Conservation (phyloP, 2,113 vertebrate genomes). For the Clupea harengus region DNA sequence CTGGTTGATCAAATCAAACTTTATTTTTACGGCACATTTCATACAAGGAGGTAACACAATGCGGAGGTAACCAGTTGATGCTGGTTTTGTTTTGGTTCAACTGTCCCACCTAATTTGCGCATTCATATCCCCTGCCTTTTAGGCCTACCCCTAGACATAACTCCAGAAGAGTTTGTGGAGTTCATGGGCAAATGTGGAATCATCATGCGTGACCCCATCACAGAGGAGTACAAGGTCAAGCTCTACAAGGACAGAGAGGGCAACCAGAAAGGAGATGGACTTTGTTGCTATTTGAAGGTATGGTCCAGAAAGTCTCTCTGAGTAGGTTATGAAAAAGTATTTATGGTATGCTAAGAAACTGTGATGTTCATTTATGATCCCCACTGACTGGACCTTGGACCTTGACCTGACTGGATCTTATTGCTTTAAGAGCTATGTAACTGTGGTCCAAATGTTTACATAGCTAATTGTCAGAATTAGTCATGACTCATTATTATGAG, state of each 20-base stretch:
- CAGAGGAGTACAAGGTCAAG: conserved; percentile 93
- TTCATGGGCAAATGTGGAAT: conserved; percentile 95
- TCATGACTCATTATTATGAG: no score
- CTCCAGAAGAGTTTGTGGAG: conserved; percentile 86
- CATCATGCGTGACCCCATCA: conserved; percentile 89
- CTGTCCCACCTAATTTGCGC: background rate
- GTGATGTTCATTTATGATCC: no score
- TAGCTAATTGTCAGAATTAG: no score
- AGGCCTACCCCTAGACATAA: conserved; percentile 94
- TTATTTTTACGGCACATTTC: no score
- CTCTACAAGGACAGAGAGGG: conserved; percentile 93
- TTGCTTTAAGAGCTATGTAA: no score
- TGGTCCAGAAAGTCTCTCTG: conserved; percentile 39
- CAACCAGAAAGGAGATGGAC: conserved; percentile 94
- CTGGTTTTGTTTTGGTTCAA: background rate
- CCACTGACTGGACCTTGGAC: no score
- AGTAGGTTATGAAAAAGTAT: background rate
- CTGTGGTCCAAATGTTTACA: no score
- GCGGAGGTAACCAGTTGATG: background rate
- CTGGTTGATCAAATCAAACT: no score
- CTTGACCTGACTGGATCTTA: no score
- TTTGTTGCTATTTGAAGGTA: conserved; percentile 98
- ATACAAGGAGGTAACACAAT: no score
- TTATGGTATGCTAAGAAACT: background rate
- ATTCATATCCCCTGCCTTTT: background rate